These are phyloP conservation scores for Valencia hispanica DNA, from an alignment of 2,797 vertebrate species.

Conservation along the genomic window DNA sequence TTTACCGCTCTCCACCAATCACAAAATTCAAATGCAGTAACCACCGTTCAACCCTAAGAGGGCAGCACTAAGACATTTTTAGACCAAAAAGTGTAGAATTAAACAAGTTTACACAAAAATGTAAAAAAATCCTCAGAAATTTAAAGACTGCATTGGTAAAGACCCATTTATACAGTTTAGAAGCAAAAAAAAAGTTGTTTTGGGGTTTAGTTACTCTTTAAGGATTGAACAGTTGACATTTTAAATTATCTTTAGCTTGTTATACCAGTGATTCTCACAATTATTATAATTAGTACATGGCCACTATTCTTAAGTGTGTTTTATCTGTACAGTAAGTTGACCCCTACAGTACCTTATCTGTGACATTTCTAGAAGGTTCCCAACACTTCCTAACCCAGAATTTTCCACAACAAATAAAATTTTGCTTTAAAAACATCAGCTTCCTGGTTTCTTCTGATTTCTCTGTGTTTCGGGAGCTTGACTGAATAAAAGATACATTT, in stretches of 20 bases:
- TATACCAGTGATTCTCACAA: not conserved
- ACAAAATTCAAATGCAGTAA: too few relatives aligned
- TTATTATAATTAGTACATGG: not conserved
- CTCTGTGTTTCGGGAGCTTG: not conserved
- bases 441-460: not conserved
- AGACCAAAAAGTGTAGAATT: too few relatives aligned
- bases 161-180: too few relatives aligned
- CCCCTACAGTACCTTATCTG: not conserved
- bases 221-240: not conserved
- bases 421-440: not conserved
- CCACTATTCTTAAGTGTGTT: not conserved
- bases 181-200: too few relatives aligned
- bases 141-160: too few relatives aligned
- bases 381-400: not conserved
- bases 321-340: not conserved
- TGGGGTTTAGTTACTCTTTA: too few relatives aligned
- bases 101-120: too few relatives aligned
- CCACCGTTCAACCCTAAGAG: too few relatives aligned
- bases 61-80: too few relatives aligned
- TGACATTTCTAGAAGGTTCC: not conserved
- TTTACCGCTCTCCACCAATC: too few relatives aligned
- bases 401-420: not conserved
- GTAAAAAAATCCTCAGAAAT: too few relatives aligned
- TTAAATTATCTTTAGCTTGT: not conserved
- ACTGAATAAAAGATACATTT: not conserved